phyloP scores from a whole-genome alignment of 2,888 invertebrate genomes.

The Patella ulyssiponensis region DNA sequence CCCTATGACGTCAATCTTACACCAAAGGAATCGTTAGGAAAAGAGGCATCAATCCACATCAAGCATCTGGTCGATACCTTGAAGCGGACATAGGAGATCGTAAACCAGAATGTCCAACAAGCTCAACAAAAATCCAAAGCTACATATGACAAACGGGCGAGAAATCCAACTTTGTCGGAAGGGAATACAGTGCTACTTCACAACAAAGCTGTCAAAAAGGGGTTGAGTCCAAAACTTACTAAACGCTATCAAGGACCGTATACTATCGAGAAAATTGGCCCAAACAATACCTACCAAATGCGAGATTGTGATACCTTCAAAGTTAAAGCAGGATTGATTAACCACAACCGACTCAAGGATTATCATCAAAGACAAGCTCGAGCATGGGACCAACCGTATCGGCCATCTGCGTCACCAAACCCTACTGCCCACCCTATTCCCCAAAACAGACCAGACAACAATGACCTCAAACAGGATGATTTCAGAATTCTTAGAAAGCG shows the following conservation, averaged over 20 bases:
- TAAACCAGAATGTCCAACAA: constrained; percentile 3
- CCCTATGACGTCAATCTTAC: constrained; percentile 31
- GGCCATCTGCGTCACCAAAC: too few relatives aligned
- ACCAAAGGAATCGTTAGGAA: constrained; percentile 32
- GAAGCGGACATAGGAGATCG: background rate
- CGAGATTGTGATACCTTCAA: background rate
- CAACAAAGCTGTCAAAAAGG: background rate
- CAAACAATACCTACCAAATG: background rate
- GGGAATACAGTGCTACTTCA: background rate
- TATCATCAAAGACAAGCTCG: background rate
- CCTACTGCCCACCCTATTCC: too few relatives aligned
- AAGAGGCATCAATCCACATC: constrained; percentile 35
- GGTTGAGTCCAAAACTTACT: background rate
- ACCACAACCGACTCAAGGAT: background rate
- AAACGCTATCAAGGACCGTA: background rate
- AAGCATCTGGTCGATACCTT: constrained; percentile 22
- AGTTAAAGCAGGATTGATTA: background rate
- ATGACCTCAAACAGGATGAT: background rate
- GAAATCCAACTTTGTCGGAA: background rate
- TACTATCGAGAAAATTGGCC: background rate
- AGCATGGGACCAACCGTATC: too few relatives aligned
- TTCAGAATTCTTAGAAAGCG: background rate
- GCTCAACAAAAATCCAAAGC: background rate
- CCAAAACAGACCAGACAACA: background rate
- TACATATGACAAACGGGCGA: background rate